phyloP scores from a whole-genome alignment of 2,113 vertebrate genomes.

The Myiopsitta monachus region DNA sequence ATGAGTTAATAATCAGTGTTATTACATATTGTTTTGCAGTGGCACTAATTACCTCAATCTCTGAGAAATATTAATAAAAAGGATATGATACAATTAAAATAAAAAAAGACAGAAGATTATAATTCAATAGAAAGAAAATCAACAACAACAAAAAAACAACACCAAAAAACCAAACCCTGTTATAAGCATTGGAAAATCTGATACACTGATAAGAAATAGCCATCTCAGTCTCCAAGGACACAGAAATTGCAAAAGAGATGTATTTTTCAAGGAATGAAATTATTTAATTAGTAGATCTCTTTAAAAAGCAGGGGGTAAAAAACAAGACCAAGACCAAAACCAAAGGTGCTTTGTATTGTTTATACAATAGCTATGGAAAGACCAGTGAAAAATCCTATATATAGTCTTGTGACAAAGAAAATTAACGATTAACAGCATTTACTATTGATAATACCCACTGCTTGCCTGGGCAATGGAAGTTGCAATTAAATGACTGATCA shows the following conservation, averaged over 20 bases:
- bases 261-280: neutral
- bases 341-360: neutral
- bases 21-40: neutral
- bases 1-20: neutral
- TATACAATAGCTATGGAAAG: neutral
- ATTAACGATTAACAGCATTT: neutral
- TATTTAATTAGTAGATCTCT: neutral
- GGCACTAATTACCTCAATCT: neutral
- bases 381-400: neutral
- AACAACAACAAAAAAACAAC: neutral
- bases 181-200: neutral
- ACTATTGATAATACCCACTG: neutral
- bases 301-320: neutral
- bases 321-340: neutral
- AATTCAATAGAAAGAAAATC: neutral
- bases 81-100: neutral
- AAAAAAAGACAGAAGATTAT: neutral
- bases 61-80: neutral
- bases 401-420: neutral
- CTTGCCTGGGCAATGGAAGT: neutral
- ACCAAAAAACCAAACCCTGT: neutral
- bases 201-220: neutral
- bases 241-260: neutral
- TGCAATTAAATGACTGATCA: neutral
- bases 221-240: neutral